These are phyloP conservation scores for Phylloscopus trochiloides DNA, from an alignment of 2,113 vertebrate genomes.

Conservation along the genomic window DNA sequence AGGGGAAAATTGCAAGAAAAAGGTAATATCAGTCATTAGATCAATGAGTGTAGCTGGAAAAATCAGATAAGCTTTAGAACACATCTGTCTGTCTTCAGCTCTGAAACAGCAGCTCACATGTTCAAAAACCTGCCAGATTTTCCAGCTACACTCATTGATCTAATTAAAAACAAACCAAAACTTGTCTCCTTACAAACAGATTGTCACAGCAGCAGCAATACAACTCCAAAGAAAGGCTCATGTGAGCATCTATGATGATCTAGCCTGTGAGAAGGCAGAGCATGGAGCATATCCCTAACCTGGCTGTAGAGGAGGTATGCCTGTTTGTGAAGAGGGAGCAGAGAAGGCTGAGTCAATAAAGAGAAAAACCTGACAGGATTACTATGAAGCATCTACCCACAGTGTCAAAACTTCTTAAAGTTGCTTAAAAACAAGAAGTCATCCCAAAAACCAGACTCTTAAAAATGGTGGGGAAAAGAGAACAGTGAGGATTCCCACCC, in stretches of 20 bases:
- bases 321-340: background rate
- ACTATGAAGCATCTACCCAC: background rate
- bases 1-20: constrained; percentile 9
- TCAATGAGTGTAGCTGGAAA: background rate
- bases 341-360: background rate
- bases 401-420: background rate
- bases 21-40: background rate
- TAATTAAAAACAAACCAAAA: constrained; percentile 19
- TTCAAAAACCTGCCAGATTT: background rate
- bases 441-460: background rate
- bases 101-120: background rate
- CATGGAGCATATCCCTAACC: background rate
- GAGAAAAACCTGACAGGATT: background rate
- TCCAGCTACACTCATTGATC: background rate
- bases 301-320: background rate
- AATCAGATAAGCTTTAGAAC: background rate
- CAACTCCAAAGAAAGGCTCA: background rate
- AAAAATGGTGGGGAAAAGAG: background rate
- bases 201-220: background rate
- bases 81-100: background rate
- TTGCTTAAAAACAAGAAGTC: background rate
- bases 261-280: background rate
- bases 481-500: background rate
- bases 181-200: background rate
- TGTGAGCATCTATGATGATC: background rate